These are phyloP conservation scores for Ochlodes sylvanus DNA, from an alignment of 2,888 invertebrate species.

Conservation along the genomic window DNA sequence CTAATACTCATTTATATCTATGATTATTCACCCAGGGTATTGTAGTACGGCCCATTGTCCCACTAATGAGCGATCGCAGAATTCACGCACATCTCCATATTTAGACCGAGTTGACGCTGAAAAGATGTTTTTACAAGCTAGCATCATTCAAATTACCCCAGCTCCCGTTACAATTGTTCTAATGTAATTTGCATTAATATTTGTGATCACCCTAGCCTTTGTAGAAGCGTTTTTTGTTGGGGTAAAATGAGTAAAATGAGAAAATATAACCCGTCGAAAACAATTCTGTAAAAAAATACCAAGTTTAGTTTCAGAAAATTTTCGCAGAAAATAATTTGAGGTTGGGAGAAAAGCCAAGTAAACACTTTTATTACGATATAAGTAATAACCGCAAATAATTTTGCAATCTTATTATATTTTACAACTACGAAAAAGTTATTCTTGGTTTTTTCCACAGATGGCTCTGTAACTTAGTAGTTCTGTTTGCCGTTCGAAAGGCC, in stretches of 20 bases:
- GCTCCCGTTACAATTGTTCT: constrained; percentile 18
- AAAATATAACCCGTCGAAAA: neutral
- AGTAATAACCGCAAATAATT: too few relatives aligned
- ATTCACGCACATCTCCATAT: constrained; percentile 56
- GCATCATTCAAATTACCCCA: constrained; percentile 40
- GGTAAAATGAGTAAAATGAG: neutral
- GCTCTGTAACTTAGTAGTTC: too few relatives aligned
- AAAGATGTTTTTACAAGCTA: constrained; percentile 48
- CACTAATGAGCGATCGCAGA: constrained; percentile 76
- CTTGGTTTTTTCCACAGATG: too few relatives aligned
- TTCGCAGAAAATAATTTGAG: too few relatives aligned
- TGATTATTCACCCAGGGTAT: constrained; percentile 50
- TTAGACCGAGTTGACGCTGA: constrained; percentile 44
- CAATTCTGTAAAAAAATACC: neutral
- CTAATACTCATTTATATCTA: constrained; percentile 43
- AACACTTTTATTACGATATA: too few relatives aligned
- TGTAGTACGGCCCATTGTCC: constrained; percentile 68
- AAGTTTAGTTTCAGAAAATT: neutral
- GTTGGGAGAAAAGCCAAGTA: neutral
- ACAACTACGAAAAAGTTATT: too few relatives aligned
- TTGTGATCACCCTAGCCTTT: constrained; percentile 20
- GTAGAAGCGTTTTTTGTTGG: neutral
- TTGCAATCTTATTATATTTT: too few relatives aligned
- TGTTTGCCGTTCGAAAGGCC: too few relatives aligned
- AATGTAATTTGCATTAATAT: constrained; percentile 19